Evolutionary conservation across 1,140 invertebrate species (phyloP), one percentile per base, ranked within the genome.

Genomic region (Camponotus floridanus): DNA sequence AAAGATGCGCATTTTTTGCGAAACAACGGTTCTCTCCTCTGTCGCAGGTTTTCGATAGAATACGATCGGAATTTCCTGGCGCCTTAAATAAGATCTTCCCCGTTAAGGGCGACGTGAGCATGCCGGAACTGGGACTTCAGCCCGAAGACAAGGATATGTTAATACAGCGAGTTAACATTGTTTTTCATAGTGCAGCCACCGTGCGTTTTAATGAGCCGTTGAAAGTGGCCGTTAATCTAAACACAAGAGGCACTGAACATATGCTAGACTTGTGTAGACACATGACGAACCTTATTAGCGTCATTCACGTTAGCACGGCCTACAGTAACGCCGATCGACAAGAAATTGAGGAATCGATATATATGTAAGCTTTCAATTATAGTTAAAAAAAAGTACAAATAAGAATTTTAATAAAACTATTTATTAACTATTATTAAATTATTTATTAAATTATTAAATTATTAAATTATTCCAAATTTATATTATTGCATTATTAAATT

Each of bases 121-220:
- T 94, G 39, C 95, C 96, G 9, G 95, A 96, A 68, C 92, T 98
- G 0, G 97, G 98, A 0, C 93, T 98, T 1, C 96, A 95, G 33
- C 91, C 94, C 0, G 94, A 95, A 2, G 95, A 95, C 45, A 92
- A 96, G 13, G 92, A 96, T 76, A 92, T 95, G 89, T 95, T 99
- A 7, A 95, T 95, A 59, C 95, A 97, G 18, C 96, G 97, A 80
- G 97, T 99, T 55, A 96, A 97, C 36, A 96, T 99, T 59, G 98
- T 99, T 0, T 99, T 99, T 93, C 99, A 99, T 93, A 97, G 98
- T 83, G 99, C 98, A 0, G 99, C 99, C 4, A 99, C 98, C 0
- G 96, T 98, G 0, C 96, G 96, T 59, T 95, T 98, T 87, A 96
- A 98, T 92, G 97, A 97, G 31, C 96, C 96, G 57, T 93, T 98